Conservation (phyloP, 2,797 vertebrate species). For the Lepidocolaptes lacrymiger region DNA sequence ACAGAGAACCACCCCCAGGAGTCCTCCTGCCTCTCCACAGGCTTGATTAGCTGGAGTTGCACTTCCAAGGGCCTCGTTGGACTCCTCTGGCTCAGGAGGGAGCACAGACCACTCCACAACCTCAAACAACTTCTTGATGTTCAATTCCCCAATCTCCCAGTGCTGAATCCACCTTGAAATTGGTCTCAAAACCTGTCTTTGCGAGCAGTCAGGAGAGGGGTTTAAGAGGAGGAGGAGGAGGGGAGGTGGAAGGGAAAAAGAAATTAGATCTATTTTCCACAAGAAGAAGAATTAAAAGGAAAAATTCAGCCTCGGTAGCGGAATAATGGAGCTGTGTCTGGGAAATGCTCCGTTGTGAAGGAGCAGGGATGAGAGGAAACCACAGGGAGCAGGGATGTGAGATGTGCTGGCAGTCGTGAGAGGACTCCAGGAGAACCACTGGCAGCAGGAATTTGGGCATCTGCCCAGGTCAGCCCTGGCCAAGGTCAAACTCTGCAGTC, state of each 20-base stretch:
- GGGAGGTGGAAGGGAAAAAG: background rate
- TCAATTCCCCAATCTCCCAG: slow-evolving; percentile 51
- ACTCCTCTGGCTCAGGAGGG: slow-evolving; percentile 17
- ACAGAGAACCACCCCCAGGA: background rate
- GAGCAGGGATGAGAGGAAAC: background rate
- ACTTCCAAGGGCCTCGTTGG: background rate
- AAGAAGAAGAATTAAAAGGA: slow-evolving; percentile 27
- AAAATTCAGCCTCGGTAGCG: background rate
- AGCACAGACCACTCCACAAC: slow-evolving; percentile 9
- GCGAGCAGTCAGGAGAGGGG: background rate
- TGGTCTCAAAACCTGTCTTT: slow-evolving; percentile 40
- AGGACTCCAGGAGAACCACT: background rate
- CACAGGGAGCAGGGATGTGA: fast-evolving
- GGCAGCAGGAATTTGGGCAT: background rate
- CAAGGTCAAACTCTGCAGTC: background rate
- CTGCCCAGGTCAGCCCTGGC: background rate
- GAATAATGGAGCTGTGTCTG: background rate
- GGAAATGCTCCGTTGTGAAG: background rate
- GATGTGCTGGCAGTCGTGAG: background rate
- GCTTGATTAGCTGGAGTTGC: background rate
- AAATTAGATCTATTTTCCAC: slow-evolving; percentile 40
- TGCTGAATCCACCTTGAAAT: slow-evolving; percentile 68
- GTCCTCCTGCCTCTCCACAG: background rate
- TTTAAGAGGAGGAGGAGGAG: slow-evolving; percentile 13
- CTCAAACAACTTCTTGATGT: slow-evolving; percentile 62